Evolutionary conservation across 2,888 invertebrate genomes (phyloP).

Genomic region (Acrobasis repandana): DNA sequence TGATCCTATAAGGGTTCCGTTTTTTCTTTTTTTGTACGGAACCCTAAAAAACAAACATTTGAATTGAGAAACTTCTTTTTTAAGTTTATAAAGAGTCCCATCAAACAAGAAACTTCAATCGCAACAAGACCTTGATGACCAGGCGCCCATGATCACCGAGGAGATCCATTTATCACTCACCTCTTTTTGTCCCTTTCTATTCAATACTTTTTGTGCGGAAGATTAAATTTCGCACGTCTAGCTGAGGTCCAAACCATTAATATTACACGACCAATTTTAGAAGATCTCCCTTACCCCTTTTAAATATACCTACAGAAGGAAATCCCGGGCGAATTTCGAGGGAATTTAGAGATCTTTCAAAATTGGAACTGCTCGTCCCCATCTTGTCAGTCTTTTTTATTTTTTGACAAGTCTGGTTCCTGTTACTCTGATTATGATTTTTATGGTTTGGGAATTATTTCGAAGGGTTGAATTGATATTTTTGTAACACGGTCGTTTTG

Average conservation of each 20-base stretch:
- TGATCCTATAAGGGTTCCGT: no score
- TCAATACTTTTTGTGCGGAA: conserved; percentile 78
- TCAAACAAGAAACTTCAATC: conserved; percentile 24
- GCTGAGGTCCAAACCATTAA: conserved; percentile 74
- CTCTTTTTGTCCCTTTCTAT: conserved; percentile 73
- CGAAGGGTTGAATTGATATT: conserved; percentile 57
- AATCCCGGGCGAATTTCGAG: conserved; percentile 23
- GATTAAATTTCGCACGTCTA: conserved; percentile 79
- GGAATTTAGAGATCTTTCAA: conserved; percentile 36
- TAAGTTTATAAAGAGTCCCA: neutral
- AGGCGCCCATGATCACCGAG: conserved; percentile 56
- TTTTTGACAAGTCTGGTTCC: conserved; percentile 70
- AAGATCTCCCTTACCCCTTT: conserved; percentile 43
- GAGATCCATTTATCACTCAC: conserved; percentile 71
- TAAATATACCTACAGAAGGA: conserved; percentile 7
- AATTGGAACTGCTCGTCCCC: conserved; percentile 52
- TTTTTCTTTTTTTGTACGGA: no score
- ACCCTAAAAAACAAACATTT: no score
- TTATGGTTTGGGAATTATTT: conserved; percentile 57
- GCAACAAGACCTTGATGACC: conserved; percentile 34
- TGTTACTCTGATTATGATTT: conserved; percentile 78
- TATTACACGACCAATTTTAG: conserved; percentile 53
- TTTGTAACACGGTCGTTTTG: conserved; percentile 47
- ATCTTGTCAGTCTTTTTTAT: conserved; percentile 61
- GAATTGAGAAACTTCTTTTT: no score